A percentile compares a stretch with the other conserved stretches of the same genome.
Evolutionary conservation across 1,140 invertebrate species (phyloP).

Genomic region (Maconellicoccus hirsutus): DNA sequence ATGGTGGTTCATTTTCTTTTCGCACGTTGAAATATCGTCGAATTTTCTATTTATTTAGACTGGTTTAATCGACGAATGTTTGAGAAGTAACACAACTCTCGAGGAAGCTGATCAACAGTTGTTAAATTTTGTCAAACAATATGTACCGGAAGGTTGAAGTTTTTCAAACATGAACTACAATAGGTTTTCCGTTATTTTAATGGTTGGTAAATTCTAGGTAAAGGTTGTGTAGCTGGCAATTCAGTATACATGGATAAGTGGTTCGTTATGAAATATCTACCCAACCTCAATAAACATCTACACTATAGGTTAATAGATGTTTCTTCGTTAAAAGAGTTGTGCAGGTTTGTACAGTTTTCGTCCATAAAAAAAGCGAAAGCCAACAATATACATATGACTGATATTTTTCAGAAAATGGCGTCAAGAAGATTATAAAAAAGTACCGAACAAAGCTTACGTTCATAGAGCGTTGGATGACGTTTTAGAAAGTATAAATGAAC

Average conservation of each 20-base stretch:
- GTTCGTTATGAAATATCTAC: slow-evolving; percentile 68
- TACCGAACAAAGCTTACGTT: slow-evolving; percentile 48
- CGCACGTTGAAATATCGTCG: neutral
- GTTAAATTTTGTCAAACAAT: slow-evolving; percentile 24
- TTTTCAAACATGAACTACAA: neutral
- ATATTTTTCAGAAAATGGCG: slow-evolving; percentile 36
- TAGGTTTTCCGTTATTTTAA: too few species aligned
- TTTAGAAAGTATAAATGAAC: slow-evolving; percentile 69
- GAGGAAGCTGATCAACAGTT: slow-evolving; percentile 45
- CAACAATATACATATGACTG: slow-evolving; percentile 42
- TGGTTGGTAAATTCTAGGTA: slow-evolving; percentile 32
- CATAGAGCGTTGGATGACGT: slow-evolving; percentile 78
- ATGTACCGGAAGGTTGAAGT: slow-evolving; percentile 6
- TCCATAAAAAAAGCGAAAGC: slow-evolving; percentile 55
- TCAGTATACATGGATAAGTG: slow-evolving; percentile 72
- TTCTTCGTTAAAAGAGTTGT: slow-evolving; percentile 75
- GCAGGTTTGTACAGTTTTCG: slow-evolving; percentile 36
- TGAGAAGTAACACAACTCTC: slow-evolving; percentile 42
- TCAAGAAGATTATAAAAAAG: slow-evolving; percentile 23
- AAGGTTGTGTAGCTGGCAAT: slow-evolving; percentile 77
- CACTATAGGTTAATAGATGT: slow-evolving; percentile 93
- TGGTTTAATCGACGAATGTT: slow-evolving; percentile 40
- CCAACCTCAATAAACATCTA: slow-evolving; percentile 58
- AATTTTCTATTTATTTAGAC: neutral
- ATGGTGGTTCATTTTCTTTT: too few species aligned